Percentiles rank a stretch among this genome's conserved stretches.
Conservation (phyloP, 2,113 vertebrate species). For the Buteo buteo region DNA sequence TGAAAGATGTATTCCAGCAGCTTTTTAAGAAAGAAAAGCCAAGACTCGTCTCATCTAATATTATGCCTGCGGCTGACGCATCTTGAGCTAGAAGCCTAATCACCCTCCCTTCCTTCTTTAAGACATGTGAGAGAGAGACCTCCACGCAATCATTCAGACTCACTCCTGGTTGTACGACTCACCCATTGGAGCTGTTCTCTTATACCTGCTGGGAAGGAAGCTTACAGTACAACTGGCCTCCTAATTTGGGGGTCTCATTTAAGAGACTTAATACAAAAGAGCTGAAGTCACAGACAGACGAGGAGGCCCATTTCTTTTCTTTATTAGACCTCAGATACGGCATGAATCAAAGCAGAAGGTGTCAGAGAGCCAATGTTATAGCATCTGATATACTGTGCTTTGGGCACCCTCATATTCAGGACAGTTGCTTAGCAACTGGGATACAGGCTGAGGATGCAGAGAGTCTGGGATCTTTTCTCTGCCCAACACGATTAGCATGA, state of each 20-base stretch:
- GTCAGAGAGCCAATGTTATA: not conserved
- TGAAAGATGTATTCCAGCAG: not conserved
- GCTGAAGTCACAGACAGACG: not conserved
- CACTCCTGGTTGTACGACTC: accelerated
- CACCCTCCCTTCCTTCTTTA: not conserved
- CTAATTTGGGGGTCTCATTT: not conserved
- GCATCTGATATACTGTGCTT: constrained; percentile 24
- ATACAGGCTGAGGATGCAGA: constrained; percentile 24
- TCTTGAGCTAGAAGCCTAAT: not conserved
- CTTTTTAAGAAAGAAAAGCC: not conserved
- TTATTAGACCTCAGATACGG: not conserved
- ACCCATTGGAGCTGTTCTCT: not conserved
- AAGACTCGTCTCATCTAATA: not conserved
- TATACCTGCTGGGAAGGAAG: not conserved
- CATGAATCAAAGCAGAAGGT: constrained; percentile 17
- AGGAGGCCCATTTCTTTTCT: not conserved
- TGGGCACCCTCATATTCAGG: constrained; percentile 28
- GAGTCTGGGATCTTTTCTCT: constrained; percentile 36
- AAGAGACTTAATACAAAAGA: not conserved
- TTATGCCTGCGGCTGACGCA: not conserved
- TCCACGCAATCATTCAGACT: not conserved
- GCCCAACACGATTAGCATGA: constrained; percentile 4
- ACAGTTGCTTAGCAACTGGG: constrained; percentile 52
- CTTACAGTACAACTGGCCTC: not conserved
- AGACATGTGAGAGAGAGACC: not conserved